phyloP scores from a whole-genome alignment of 2,888 invertebrate species.

The Diaphora mendica region DNA sequence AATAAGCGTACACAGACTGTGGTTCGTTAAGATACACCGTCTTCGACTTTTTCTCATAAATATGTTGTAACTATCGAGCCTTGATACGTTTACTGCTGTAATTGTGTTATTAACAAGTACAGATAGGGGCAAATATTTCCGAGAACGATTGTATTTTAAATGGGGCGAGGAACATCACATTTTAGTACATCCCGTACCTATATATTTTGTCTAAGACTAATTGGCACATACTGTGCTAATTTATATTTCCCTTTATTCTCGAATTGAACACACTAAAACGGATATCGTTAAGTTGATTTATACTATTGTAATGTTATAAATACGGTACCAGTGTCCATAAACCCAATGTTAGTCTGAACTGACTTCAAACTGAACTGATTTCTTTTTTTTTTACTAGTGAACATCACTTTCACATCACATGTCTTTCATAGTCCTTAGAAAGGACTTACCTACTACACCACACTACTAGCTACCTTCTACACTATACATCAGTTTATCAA shows the following conservation, averaged over 20 bases:
- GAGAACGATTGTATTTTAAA: constrained; percentile 38
- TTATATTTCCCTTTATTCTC: constrained; percentile 21
- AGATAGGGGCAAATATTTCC: constrained; percentile 19
- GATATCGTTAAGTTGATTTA: constrained; percentile 23
- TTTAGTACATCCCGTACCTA: constrained; percentile 48
- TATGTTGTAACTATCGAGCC: constrained; percentile 43
- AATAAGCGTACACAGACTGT: constrained; percentile 5
- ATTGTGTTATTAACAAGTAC: constrained; percentile 37
- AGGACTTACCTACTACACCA: too few relatives aligned
- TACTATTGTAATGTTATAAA: constrained; percentile 13
- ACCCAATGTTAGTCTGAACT: neutral
- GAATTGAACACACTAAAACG: constrained; percentile 12
- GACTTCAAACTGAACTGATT: neutral
- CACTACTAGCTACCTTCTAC: too few relatives aligned
- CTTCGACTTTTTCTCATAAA: constrained; percentile 48
- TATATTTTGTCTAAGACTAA: constrained; percentile 36
- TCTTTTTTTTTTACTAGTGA: neutral
- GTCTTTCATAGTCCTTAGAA: neutral
- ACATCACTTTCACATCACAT: neutral
- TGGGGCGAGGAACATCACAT: constrained; percentile 31
- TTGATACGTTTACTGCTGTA: constrained; percentile 41
- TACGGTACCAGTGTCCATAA: neutral
- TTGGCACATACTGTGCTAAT: constrained; percentile 34
- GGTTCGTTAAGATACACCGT: constrained; percentile 36
- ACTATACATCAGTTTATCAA: too few relatives aligned